Base-by-base conservation (phyloP, 2,797 vertebrate genomes). In the Myotis pilosus region DNA sequence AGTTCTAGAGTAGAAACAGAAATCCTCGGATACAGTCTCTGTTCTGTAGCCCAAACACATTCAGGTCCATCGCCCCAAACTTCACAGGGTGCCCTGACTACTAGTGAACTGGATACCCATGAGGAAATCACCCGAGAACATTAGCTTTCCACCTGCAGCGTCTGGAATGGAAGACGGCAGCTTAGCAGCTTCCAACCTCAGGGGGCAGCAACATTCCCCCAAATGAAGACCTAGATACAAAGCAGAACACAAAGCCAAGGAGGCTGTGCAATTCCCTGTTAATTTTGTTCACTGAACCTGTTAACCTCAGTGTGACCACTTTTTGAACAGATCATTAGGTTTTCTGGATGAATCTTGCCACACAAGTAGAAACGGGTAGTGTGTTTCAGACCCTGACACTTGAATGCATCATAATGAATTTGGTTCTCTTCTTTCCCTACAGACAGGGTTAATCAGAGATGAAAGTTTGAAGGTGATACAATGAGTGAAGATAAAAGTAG, bases 261-360 rank as follows among this genome's bases (percentile, higher is more conserved):
- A 90, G 44, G 33, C 68, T 28, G 19, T 71, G 74, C 68, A 87
- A 91, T 93, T 94, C 71, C 92, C 88, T 30, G 30, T 80, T 94
- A n/a, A 96, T 95, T 96, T 86, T 20, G 2, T 91, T 89, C 84
- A 94, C 72, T 93, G 89, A 91, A 85, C 64, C 38, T 1, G 12
- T 89, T 64, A 74, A 83, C 16, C 82, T 87, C 72, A 91, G 68
- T 41, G 33, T 8, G 76, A 75, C 23, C 25, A 79, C 25, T 78
- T 74, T 97, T 49, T 72, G 47, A 96, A 90, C 23, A 92, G 86
- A 86, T 60, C 68, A 23, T 75, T 68, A 80, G 72, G 19, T 94
- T 95, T 95, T 68, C 86, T 44, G 51, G 41, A 75, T 86, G 23
- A 89, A 74, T 85, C 62, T 69, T 69, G 55, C 17, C 44, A 33